Conservation (phyloP, 2,888 invertebrate genomes). For the Magallana nippona region DNA sequence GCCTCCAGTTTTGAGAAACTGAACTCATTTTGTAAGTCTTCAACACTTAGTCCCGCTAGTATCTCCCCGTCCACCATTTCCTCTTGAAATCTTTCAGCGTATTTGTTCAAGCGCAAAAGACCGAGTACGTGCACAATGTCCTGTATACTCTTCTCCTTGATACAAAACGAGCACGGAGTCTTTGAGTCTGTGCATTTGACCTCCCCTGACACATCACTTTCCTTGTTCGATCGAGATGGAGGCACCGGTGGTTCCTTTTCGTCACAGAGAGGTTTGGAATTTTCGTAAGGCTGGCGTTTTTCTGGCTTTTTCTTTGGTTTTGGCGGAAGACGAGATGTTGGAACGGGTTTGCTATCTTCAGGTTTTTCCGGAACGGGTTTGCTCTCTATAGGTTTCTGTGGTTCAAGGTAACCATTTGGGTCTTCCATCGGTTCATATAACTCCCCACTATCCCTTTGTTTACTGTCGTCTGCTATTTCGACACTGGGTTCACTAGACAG, state of each 20-base stretch:
- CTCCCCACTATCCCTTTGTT: neutral
- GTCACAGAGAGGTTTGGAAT: too few relatives aligned
- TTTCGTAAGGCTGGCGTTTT: too few relatives aligned
- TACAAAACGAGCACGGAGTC: neutral
- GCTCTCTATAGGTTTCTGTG: neutral
- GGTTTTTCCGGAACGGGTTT: neutral
- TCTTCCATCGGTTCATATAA: constrained; percentile 15
- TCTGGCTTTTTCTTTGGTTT: too few relatives aligned
- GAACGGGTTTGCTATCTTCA: neutral
- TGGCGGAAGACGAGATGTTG: too few relatives aligned
- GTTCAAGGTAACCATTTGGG: neutral
- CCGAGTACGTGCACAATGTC: neutral
- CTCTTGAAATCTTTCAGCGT: neutral
- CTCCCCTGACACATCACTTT: neutral
- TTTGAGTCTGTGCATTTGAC: neutral
- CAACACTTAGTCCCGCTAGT: neutral
- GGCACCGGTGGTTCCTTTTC: neutral
- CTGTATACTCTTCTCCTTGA: constrained; percentile 4
- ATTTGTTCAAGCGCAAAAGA: neutral
- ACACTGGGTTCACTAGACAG: too few relatives aligned
- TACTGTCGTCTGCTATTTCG: neutral
- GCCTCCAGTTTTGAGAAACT: constrained; percentile 12
- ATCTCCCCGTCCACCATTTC: constrained; percentile 10
- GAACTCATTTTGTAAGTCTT: neutral
- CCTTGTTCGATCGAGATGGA: neutral